Conservation (phyloP, 2,888 invertebrate species). For the Patella depressa region DNA sequence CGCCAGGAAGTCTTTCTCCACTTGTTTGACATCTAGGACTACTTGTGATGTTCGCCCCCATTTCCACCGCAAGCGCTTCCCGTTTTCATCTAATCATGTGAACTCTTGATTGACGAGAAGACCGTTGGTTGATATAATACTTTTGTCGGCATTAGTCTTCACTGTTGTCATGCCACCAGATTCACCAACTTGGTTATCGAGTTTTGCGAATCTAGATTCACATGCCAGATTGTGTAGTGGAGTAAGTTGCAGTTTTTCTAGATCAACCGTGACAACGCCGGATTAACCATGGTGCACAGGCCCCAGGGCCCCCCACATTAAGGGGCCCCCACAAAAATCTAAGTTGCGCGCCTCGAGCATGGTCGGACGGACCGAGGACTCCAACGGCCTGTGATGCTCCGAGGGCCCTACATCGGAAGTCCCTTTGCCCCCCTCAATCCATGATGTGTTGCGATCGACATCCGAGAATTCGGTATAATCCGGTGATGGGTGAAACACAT, state of each 20-base stretch:
- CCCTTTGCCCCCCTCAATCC: too few relatives aligned
- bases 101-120: not conserved
- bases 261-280: not conserved
- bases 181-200: not conserved
- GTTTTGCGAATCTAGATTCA: not conserved
- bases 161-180: conserved; percentile 6
- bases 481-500: too few relatives aligned
- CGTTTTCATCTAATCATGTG: not conserved
- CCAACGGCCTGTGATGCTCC: too few relatives aligned
- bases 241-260: not conserved
- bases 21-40: not conserved
- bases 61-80: not conserved
- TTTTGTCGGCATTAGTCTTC: not conserved
- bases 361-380: too few relatives aligned
- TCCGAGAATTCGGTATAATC: too few relatives aligned
- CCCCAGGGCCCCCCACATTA: too few relatives aligned
- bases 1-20: conserved; percentile 3
- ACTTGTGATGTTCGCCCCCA: conserved; percentile 6
- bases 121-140: conserved; percentile 4
- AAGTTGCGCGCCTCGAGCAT: too few relatives aligned
- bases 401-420: too few relatives aligned
- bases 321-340: too few relatives aligned
- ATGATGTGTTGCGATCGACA: too few relatives aligned
- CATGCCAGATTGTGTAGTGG: not conserved
- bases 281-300: too few relatives aligned